Percentiles rank a stretch among this genome's conserved stretches.
phyloP scores from a whole-genome alignment of 2,797 vertebrate species.

The Nyctibius grandis region DNA sequence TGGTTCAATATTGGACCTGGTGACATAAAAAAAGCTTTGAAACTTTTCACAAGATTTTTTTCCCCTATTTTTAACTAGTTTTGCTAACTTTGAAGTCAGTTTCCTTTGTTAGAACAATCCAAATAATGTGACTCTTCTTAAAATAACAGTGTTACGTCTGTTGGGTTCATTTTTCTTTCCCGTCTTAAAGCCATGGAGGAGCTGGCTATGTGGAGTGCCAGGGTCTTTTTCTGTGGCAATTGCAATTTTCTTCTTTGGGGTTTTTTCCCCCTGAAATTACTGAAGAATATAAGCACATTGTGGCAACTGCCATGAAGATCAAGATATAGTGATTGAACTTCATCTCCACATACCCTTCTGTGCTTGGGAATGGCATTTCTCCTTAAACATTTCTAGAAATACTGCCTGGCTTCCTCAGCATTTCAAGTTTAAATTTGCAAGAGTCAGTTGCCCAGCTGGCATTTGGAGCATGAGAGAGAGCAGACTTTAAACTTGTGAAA shows the following conservation, averaged over 20 bases:
- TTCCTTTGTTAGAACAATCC: constrained; percentile 54
- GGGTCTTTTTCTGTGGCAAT: constrained; percentile 37
- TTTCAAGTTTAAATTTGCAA: constrained; percentile 67
- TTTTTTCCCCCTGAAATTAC: not conserved
- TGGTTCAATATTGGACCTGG: not conserved
- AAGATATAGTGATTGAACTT: constrained; percentile 51
- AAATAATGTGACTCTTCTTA: constrained; percentile 64
- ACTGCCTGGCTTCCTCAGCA: constrained; percentile 61
- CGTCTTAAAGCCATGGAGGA: not conserved
- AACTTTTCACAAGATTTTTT: not conserved
- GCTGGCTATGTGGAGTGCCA: not conserved
- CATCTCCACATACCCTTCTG: constrained; percentile 12
- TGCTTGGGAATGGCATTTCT: constrained; percentile 45
- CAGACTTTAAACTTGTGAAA: constrained; percentile 38
- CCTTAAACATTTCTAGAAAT: constrained; percentile 63
- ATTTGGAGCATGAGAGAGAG: not conserved
- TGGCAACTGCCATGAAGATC: constrained; percentile 17
- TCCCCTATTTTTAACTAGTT: not conserved
- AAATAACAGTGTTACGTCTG: constrained; percentile 64
- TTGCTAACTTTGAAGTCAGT: constrained; percentile 23
- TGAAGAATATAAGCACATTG: constrained; percentile 45
- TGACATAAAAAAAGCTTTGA: not conserved
- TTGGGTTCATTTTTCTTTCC: constrained; percentile 33
- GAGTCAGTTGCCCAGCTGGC: constrained; percentile 22
- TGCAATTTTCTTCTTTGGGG: not conserved